Conservation (phyloP, 2,113 vertebrate genomes). For the Paraplagusia blochii region DNA sequence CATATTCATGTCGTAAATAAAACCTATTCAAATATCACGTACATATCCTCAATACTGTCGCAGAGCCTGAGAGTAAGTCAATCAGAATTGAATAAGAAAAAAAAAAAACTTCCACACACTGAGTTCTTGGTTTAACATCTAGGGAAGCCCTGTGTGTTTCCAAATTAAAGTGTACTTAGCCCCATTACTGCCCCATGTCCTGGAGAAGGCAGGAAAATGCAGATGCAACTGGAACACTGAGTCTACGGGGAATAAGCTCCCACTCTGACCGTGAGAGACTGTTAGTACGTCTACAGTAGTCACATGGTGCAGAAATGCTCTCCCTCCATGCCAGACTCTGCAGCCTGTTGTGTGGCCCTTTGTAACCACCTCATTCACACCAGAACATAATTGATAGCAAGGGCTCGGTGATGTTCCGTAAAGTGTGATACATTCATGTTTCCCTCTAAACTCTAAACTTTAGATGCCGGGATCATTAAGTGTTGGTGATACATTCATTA, state of each 20-base stretch:
- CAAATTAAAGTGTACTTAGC: constrained; percentile 57
- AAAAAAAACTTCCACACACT: constrained; percentile 21
- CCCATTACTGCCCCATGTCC: constrained; percentile 58
- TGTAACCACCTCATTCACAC: constrained; percentile 42
- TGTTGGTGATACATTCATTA: constrained; percentile 19
- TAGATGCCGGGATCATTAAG: constrained; percentile 37
- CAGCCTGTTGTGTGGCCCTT: constrained; percentile 45
- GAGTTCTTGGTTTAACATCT: constrained; percentile 29
- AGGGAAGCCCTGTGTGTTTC: constrained; percentile 48
- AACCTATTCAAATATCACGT: too few species aligned
- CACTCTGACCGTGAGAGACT: constrained; percentile 59
- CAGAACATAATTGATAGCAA: constrained; percentile 65
- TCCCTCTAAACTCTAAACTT: constrained; percentile 42
- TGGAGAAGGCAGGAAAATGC: constrained; percentile 53
- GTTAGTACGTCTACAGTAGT: constrained; percentile 52
- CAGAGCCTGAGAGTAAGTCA: not conserved
- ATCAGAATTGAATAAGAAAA: constrained; percentile 17
- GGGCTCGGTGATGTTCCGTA: constrained; percentile 58
- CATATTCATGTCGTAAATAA: too few species aligned
- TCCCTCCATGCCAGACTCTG: constrained; percentile 27
- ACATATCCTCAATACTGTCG: too few species aligned
- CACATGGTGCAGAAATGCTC: constrained; percentile 51
- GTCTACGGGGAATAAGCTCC: constrained; percentile 57
- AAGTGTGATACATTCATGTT: constrained; percentile 57
- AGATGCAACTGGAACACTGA: constrained; percentile 67